Evolutionary conservation across 2,888 invertebrate genomes (phyloP).

Genomic region (Synanthedon formicaeformis): DNA sequence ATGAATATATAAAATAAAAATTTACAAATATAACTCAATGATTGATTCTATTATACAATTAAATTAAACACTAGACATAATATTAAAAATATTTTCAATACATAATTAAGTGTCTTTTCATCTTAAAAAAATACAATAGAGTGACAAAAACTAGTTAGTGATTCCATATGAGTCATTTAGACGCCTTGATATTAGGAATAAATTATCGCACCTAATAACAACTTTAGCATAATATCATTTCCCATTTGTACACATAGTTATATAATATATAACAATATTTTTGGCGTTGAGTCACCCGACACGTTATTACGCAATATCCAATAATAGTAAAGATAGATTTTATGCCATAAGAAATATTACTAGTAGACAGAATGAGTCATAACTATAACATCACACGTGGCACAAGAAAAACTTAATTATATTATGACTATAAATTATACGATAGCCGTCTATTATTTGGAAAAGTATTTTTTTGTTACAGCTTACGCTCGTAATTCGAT

Average conservation of each 20-base stretch:
- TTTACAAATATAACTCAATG: no score
- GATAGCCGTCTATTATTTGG: no score
- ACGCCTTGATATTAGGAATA: slow-evolving; percentile 1
- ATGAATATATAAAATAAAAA: no score
- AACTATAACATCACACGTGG: slow-evolving; percentile 21
- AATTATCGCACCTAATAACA: slow-evolving; percentile 1
- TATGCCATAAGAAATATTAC: slow-evolving; percentile 31
- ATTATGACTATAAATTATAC: neutral
- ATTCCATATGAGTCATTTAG: neutral
- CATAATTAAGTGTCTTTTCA: neutral
- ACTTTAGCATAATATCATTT: neutral
- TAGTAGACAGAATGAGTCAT: slow-evolving; percentile 39
- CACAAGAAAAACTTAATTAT: slow-evolving; percentile 13
- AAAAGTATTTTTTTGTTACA: no score
- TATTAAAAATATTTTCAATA: neutral
- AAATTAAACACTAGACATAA: no score
- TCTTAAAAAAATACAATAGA: neutral
- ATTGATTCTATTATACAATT: no score
- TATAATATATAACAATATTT: slow-evolving; percentile 36
- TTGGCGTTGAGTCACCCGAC: slow-evolving; percentile 45
- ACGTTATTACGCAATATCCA: slow-evolving; percentile 50
- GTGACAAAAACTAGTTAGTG: no score
- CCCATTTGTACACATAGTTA: neutral
- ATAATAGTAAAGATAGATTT: slow-evolving; percentile 47
- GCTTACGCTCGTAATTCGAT: no score